A percentile compares a stretch with the other conserved stretches of the same genome.
Conservation (phyloP, 2,888 invertebrate genomes). For the Seladonia tumulorum region DNA sequence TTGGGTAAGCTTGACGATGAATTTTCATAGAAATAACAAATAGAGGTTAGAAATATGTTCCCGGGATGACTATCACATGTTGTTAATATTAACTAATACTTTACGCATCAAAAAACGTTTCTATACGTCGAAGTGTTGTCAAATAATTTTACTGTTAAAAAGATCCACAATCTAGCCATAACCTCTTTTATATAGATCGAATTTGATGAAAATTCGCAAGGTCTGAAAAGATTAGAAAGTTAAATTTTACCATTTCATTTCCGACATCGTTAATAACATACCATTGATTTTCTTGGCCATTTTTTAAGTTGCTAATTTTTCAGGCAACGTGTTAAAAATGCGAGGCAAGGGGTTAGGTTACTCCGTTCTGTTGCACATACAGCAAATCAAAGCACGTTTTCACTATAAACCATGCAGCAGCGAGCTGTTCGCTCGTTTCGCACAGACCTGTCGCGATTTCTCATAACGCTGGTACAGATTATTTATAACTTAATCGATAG, state of each 20-base stretch:
- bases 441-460: background rate
- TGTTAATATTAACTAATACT: too few relatives aligned
- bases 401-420: background rate
- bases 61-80: too few relatives aligned
- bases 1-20: too few relatives aligned
- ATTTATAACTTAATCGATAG: slow-evolving; percentile 7
- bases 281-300: background rate
- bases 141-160: too few relatives aligned
- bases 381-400: background rate
- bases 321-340: slow-evolving; percentile 6
- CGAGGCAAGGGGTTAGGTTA: background rate
- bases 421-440: background rate
- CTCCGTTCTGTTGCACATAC: background rate
- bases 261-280: background rate
- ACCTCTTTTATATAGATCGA: background rate
- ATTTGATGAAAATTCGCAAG: background rate
- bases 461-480: background rate
- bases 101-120: too few relatives aligned
- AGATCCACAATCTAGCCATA: background rate
- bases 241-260: too few relatives aligned
- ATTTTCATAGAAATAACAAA: too few relatives aligned
- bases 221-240: background rate
- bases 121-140: too few relatives aligned
- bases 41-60: too few relatives aligned
- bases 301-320: background rate